Evolutionary conservation across 2,888 invertebrate species (phyloP), one percentile per base, ranked within the genome.

Genomic region (Oscheius onirici): DNA sequence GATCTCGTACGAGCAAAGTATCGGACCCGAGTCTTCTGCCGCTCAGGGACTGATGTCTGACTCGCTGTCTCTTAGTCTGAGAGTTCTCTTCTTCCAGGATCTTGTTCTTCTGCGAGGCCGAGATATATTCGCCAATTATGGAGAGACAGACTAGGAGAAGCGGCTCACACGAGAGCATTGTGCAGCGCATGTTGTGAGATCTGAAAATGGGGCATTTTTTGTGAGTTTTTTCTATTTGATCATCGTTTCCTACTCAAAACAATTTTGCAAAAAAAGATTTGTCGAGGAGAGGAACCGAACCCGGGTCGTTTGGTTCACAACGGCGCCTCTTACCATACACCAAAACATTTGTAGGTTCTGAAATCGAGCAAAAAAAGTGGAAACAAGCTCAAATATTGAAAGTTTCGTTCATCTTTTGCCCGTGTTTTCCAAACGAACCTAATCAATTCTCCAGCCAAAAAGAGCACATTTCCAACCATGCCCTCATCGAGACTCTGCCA

Each of bases 371-470:
- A n/a, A n/a, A n/a, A n/a, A n/a, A n/a, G n/a, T n/a, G n/a, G n/a
- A n/a, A n/a, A n/a, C n/a, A n/a, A n/a, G n/a, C n/a, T n/a, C n/a
- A n/a, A n/a, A n/a, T n/a, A n/a, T n/a, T n/a, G n/a, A n/a, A n/a
- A 46, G 46, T 43, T 63, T 0, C 15, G n/a, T 46, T 10, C n/a
- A n/a, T n/a, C n/a, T n/a, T n/a, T n/a, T n/a, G n/a, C n/a, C n/a
- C n/a, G n/a, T n/a, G n/a, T n/a, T n/a, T n/a, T n/a, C n/a, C n/a
- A n/a, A n/a, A n/a, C n/a, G n/a, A 24, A 74, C 72, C 80, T 69
- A 24, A 85, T 77, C 40, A 85, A 68, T 61, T 85, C 85, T 61
- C 83, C 83, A 24, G 83, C 78, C 11, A 85, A 70, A 0, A 85
- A 73, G 0, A 85, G 76, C 26, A 82, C 76, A 51, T 80, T 85